Evolutionary conservation across 2,113 vertebrate species (phyloP), one percentile per base, ranked within the genome.

Genomic region (Hippoglossus stenolepis): DNA sequence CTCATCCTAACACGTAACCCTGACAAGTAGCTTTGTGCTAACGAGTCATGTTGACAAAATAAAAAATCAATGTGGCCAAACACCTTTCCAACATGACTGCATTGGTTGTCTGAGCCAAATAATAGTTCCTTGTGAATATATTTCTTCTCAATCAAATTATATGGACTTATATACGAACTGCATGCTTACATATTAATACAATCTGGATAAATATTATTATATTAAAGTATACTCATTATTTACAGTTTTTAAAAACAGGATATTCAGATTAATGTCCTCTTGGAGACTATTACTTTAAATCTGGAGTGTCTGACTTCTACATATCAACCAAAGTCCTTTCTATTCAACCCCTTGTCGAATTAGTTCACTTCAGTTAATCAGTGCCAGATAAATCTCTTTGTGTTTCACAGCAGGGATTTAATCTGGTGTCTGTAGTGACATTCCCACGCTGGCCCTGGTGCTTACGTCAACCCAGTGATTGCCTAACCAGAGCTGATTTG

Each of bases 1-100:
- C 77, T 83, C 80, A 79, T 62, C 80, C 45, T 65, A 80, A 83
- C 59, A 73, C 9, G n/a, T 73, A 24, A 53, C 26, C 31, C 38
- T 70, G 61, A 70, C 15, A 85, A 68, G 21, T 70, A 79, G 31
- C 28, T 59, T 58, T 68, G 60, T 68, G 47, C 60, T 68, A 53
- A 53, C 31, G 31, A 82, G 62, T 66, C 56, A 90, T 89, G 77
- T 85, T 71, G 28, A 62, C 10, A 75, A 67, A 92, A 88, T 84
- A 88, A 88, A 88, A 84, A 85, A 79, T 58, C 31, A 81, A 72
- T 0, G 45, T 58, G 24, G 65, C n/a, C 14, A 54, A 65, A 85
- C 68, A 45, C 56, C 1, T 2, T 23, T 3, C n/a, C 18, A 38
- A 54, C n/a, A 11, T 45, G 15, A 58, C 21, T 15, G 12, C 3